Evolutionary conservation across 2,797 vertebrate species (phyloP).

Genomic region (Anas flavirostris): DNA sequence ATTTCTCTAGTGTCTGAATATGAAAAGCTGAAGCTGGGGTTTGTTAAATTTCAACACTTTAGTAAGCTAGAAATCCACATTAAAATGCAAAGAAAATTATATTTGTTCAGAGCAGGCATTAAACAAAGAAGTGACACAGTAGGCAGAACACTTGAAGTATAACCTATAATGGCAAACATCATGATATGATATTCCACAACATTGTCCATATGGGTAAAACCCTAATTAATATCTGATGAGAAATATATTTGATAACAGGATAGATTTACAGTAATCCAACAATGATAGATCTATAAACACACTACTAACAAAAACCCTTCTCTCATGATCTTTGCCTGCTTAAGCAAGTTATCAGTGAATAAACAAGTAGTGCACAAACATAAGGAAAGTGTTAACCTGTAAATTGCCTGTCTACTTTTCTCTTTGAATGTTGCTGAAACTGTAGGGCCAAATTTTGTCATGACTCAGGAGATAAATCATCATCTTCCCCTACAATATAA

Average conservation of each 20-base stretch:
- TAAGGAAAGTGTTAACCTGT: constrained; percentile 56
- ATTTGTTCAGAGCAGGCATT: neutral
- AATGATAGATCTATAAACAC: constrained; percentile 71
- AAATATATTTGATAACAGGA: constrained; percentile 73
- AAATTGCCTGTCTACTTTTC: constrained; percentile 14
- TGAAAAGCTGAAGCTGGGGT: neutral
- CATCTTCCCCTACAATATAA: neutral
- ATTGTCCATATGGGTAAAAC: neutral
- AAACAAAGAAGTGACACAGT: neutral
- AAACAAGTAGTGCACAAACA: constrained; percentile 61
- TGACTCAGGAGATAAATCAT: neutral
- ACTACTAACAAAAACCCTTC: constrained; percentile 66
- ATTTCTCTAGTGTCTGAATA: neutral
- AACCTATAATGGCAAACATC: neutral
- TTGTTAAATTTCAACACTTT: neutral
- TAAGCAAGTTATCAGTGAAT: constrained; percentile 76
- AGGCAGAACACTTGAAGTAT: neutral
- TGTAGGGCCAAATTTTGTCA: neutral
- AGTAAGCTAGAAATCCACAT: neutral
- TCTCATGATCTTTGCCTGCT: constrained; percentile 35
- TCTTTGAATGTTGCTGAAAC: neutral
- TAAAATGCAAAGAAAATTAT: neutral
- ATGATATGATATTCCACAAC: neutral
- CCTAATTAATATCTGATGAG: constrained; percentile 76
- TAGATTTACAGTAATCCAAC: constrained; percentile 77